Percentiles rank a stretch among this genome's conserved stretches.
phyloP scores from a whole-genome alignment of 2,113 vertebrate species.

The Noctilio leporinus region DNA sequence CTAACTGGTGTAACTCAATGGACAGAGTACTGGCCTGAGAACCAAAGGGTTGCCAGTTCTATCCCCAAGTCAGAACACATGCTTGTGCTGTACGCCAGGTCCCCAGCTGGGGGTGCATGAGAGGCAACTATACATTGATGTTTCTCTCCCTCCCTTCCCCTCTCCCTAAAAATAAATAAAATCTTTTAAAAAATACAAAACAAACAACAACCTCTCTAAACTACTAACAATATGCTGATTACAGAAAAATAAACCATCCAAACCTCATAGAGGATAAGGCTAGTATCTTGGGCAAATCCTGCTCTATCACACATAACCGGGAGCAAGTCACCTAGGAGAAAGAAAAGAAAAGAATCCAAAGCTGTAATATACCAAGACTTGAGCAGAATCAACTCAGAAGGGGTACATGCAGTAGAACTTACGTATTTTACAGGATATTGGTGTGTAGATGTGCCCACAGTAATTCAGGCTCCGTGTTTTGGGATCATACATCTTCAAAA shows the following conservation, averaged over 20 bases:
- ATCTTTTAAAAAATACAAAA: too few species aligned
- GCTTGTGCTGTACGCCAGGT: too few species aligned
- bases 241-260: conserved; percentile 33
- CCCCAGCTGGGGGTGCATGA: too few species aligned
- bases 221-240: neutral
- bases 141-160: too few species aligned
- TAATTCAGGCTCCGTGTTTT: conserved; percentile 99
- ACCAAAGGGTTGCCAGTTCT: too few species aligned
- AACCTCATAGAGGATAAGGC: conserved; percentile 99
- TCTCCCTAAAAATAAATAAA: too few species aligned
- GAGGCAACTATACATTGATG: too few species aligned
- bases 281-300: conserved; percentile 99
- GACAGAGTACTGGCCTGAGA: too few species aligned
- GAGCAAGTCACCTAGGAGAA: conserved; percentile 92
- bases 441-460: conserved; percentile 99
- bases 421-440: conserved; percentile 99
- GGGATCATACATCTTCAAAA: conserved; percentile 99
- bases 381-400: rapidly evolving
- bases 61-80: too few species aligned
- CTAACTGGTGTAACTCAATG: too few species aligned
- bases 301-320: conserved; percentile 99
- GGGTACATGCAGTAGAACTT: conserved; percentile 68
- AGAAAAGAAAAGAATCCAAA: neutral
- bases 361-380: neutral
- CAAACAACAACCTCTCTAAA: too few species aligned